Conservation (phyloP, 1,140 invertebrate genomes). For the Ceratina australensis region DNA sequence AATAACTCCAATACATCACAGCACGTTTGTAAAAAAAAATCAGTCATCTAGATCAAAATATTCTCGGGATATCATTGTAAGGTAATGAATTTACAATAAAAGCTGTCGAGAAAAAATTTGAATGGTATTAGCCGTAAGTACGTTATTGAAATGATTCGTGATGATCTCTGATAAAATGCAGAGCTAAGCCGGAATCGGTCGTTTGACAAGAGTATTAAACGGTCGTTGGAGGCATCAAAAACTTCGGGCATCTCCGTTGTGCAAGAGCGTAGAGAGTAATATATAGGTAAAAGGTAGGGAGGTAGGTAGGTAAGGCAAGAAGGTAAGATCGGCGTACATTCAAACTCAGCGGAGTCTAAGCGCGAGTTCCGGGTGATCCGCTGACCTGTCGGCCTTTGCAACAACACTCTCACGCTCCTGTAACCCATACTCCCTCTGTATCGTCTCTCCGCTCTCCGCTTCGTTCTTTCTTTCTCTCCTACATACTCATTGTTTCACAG, state of each 20-base stretch:
- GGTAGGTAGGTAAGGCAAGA: slow-evolving; percentile 68
- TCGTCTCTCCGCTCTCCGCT: slow-evolving; percentile 65
- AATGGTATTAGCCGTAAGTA: neutral
- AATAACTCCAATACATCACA: no score
- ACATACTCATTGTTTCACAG: slow-evolving; percentile 58
- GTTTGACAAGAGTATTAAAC: slow-evolving; percentile 39
- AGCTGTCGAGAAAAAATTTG: no score
- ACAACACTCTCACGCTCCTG: slow-evolving; percentile 81
- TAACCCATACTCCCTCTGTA: slow-evolving; percentile 79
- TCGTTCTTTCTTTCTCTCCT: slow-evolving; percentile 57
- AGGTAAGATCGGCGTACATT: slow-evolving; percentile 73
- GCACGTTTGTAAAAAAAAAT: no score
- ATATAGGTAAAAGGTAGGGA: slow-evolving; percentile 52
- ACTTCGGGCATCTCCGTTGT: slow-evolving; percentile 48
- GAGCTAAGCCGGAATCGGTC: neutral
- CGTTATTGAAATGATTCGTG: neutral
- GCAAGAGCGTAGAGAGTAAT: slow-evolving; percentile 48
- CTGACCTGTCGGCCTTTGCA: slow-evolving; percentile 80
- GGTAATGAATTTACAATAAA: no score
- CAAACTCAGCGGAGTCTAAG: slow-evolving; percentile 77
- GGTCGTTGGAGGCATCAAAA: slow-evolving; percentile 34
- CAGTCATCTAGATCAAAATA: no score
- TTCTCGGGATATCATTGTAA: no score
- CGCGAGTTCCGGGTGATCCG: slow-evolving; percentile 80
- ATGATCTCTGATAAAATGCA: neutral